Percentiles rank a stretch among this genome's conserved stretches.
Conservation (phyloP, 2,888 invertebrate genomes). For the Tetragnatha montana region DNA sequence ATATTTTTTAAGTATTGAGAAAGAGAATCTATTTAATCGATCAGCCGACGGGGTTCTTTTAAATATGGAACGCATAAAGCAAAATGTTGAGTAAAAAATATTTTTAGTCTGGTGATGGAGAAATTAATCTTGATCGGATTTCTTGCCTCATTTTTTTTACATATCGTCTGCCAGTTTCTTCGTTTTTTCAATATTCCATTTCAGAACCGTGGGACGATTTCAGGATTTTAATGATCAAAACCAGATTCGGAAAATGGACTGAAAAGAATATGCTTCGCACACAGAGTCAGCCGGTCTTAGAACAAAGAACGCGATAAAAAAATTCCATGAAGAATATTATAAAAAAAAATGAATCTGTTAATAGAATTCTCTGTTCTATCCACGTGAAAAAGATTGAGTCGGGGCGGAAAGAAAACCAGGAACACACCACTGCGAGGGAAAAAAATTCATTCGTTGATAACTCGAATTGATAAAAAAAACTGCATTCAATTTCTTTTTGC, state of each 20-base stretch:
- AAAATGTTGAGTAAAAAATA: neutral
- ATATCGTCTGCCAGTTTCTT: neutral
- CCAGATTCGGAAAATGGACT: conserved; percentile 22
- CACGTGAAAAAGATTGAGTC: conserved; percentile 50
- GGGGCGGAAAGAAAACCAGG: neutral
- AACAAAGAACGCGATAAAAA: conserved; percentile 35
- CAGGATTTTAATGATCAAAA: conserved; percentile 48
- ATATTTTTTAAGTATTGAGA: neutral
- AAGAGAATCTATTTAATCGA: neutral
- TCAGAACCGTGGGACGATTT: conserved; percentile 31
- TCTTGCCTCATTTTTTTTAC: neutral
- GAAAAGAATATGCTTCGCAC: conserved; percentile 44
- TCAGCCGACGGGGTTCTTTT: neutral
- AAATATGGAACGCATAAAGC: neutral
- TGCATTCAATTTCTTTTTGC: neutral
- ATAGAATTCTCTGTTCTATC: conserved; percentile 55
- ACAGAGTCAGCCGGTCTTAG: neutral
- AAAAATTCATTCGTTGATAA: conserved; percentile 48
- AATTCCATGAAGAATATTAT: conserved; percentile 15
- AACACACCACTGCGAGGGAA: neutral
- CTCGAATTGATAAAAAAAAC: conserved; percentile 13
- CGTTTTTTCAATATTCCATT: neutral
- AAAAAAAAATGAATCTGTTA: conserved; percentile 39
- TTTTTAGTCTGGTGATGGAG: neutral
- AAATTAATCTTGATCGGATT: neutral